These are phyloP conservation scores for Notocelia uddmanniana DNA, from an alignment of 2,888 invertebrate genomes.

Conservation along the genomic window DNA sequence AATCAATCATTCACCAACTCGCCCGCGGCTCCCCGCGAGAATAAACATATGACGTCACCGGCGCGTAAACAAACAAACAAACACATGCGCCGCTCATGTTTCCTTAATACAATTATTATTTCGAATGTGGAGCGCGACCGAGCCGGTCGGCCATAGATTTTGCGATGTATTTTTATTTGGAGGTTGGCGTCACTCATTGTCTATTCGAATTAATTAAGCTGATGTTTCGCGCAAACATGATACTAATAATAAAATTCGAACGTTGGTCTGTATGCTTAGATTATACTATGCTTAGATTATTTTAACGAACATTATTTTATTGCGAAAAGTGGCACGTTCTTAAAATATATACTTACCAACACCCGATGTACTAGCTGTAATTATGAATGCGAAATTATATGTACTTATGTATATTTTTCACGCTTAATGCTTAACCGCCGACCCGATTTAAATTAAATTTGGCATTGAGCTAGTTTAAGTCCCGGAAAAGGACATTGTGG, in stretches of 20 bases:
- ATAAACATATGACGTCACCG: slow-evolving; percentile 87
- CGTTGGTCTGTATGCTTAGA: background rate
- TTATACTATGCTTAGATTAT: too few relatives aligned
- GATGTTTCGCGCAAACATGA: slow-evolving; percentile 49
- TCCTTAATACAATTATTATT: slow-evolving; percentile 86
- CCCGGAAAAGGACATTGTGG: too few relatives aligned
- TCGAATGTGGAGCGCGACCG: slow-evolving; percentile 81
- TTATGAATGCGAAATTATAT: too few relatives aligned
- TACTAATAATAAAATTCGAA: slow-evolving; percentile 10
- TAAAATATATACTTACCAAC: too few relatives aligned
- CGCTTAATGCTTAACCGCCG: too few relatives aligned
- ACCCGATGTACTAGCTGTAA: too few relatives aligned
- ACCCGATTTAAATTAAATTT: too few relatives aligned
- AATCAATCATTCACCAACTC: slow-evolving; percentile 48
- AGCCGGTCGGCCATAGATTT: slow-evolving; percentile 59
- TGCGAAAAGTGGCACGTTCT: too few relatives aligned
- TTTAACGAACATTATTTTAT: background rate
- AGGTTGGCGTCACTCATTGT: slow-evolving; percentile 55
- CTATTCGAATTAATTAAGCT: slow-evolving; percentile 64
- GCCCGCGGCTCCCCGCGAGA: slow-evolving; percentile 75
- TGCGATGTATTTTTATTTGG: slow-evolving; percentile 66
- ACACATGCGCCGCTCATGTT: slow-evolving; percentile 87
- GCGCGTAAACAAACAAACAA: slow-evolving; percentile 87
- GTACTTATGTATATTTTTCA: too few relatives aligned
- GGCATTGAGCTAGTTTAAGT: too few relatives aligned